Base-by-base conservation (phyloP, 2,888 invertebrate species). In the Drosophila anceps region DNA sequence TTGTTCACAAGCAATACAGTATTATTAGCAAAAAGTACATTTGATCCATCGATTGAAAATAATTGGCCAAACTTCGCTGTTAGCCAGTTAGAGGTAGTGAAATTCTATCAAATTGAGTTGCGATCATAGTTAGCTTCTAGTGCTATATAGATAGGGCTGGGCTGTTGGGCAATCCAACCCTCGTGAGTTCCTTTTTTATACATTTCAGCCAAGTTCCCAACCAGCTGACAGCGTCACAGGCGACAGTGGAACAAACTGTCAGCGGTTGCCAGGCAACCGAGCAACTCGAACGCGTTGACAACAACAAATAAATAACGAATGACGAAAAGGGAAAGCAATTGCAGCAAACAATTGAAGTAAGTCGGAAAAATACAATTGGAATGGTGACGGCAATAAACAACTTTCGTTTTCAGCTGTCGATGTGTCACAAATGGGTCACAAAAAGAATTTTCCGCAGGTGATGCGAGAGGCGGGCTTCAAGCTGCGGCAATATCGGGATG, bases 381-480 rank as follows among this genome's bases (percentile, higher is more conserved):
- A 51, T 35, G 35, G 33, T 50, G 51, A 9, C 58, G 51, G 46
- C 20, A 57, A 59, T 46, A 81, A 84, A 74, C 50, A 76, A 78
- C 77, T 76, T 79, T 76, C 74, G 46, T 18, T 79, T 75, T 72
- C 61, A 48, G 48, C 57, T 37, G 27, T 43, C n/a, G 31, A 60
- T 58, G 50, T 43, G 31, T n/a, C 39, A 35, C 24, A 31, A 60
- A 90, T 90, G 90, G 64, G 85, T 15, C 73, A 81, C 65, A 90
- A 85, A 61, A 88, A 86, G 60, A 91, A 93, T 60, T 93, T 91
- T 81, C 91, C 93, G 8, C 87, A 93, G 73, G 79, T 92, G 48
- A 93, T 92, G 55, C 85, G 92, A 18, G 92, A 92, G 2, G 88
- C 91, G 18, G 93, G 93, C 18, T 93, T 93, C 59, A 91, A 89